phyloP scores from a whole-genome alignment of 2,113 vertebrate species.

The Aphelocoma coerulescens region DNA sequence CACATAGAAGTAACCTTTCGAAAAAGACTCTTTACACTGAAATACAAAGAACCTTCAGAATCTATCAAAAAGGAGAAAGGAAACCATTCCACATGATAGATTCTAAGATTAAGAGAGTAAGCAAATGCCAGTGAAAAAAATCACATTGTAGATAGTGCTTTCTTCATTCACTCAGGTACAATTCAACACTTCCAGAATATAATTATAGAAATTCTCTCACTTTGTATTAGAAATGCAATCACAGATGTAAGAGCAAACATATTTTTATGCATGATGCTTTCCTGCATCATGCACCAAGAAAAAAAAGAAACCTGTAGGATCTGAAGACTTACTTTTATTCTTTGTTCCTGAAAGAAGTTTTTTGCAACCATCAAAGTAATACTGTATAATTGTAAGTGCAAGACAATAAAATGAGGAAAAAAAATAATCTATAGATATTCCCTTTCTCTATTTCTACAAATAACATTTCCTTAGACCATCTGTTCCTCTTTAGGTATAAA shows the following conservation, averaged over 20 bases:
- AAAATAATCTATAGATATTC: background rate
- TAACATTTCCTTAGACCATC: slow-evolving; percentile 46
- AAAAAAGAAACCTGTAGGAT: background rate
- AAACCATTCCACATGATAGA: background rate
- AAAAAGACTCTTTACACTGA: background rate
- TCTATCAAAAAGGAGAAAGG: background rate
- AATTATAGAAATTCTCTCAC: background rate
- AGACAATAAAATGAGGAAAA: background rate
- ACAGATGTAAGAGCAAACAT: background rate
- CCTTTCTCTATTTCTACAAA: background rate
- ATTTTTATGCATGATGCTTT: background rate
- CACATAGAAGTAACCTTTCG: background rate
- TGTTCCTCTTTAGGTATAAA: slow-evolving; percentile 37
- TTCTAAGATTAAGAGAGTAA: background rate
- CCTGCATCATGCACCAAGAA: background rate
- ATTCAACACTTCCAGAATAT: background rate
- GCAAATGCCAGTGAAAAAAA: background rate
- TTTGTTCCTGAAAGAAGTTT: background rate
- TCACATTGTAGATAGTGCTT: background rate
- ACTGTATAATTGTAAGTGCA: background rate
- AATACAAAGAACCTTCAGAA: background rate
- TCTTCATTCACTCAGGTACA: background rate
- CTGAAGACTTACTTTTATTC: background rate
- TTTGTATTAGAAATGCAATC: background rate
- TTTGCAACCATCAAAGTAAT: background rate